Evolutionary conservation across 2,888 invertebrate species (phyloP).

Genomic region (Plebejus melissa): DNA sequence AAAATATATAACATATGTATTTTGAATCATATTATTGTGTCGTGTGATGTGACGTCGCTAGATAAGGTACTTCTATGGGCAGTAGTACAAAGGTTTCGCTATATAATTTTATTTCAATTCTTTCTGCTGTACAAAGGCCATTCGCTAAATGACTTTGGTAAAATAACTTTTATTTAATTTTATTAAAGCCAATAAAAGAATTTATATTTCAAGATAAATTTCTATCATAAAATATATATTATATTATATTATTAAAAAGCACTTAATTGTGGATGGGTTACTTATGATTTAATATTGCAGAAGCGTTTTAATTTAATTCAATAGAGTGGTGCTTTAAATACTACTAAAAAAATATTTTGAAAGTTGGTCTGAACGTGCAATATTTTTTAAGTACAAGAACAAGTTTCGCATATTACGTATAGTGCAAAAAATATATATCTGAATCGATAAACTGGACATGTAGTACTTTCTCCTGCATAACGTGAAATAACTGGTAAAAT

Average conservation of each 20-base stretch:
- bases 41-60: neutral
- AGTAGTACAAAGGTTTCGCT: neutral
- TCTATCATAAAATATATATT: neutral
- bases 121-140: constrained; percentile 4
- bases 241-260: neutral
- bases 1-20: too few relatives aligned
- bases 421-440: constrained; percentile 9
- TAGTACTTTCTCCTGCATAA: constrained; percentile 2
- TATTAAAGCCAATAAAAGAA: neutral
- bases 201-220: neutral
- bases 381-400: neutral
- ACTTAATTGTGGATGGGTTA: neutral
- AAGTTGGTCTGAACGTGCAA: neutral
- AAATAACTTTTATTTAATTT: constrained; percentile 1
- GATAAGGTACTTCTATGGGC: neutral
- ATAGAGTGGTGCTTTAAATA: neutral
- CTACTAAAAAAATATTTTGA: neutral
- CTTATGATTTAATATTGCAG: neutral
- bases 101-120: constrained; percentile 6
- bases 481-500: constrained; percentile 18
- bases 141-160: constrained; percentile 4
- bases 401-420: neutral
- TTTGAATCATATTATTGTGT: too few relatives aligned
- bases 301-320: neutral
- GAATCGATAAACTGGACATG: neutral